These are phyloP conservation scores for Carassius auratus DNA, from an alignment of 2,113 vertebrate genomes.

Conservation along the genomic window DNA sequence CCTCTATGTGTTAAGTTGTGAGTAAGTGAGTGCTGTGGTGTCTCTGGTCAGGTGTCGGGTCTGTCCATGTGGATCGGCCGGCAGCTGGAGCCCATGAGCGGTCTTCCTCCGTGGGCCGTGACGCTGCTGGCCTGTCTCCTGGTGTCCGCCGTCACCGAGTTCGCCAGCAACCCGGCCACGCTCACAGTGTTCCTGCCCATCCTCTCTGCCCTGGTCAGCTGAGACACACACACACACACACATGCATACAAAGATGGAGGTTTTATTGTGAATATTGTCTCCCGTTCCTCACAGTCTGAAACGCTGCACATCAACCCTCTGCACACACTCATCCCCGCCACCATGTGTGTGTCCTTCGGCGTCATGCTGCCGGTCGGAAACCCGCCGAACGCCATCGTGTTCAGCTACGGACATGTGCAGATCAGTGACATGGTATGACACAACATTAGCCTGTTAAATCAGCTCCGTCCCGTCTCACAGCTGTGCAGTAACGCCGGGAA, in stretches of 20 bases:
- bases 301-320: conserved; percentile 93
- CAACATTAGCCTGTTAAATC: conserved; percentile 7
- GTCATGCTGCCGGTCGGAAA: conserved; percentile 99
- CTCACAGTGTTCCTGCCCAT: conserved; percentile 98
- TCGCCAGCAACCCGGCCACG: conserved; percentile 96
- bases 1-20: no score
- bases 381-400: conserved; percentile 97
- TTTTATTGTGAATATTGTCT: not conserved
- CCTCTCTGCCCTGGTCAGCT: conserved; percentile 87
- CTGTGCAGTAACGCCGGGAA: not conserved
- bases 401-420: conserved; percentile 95
- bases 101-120: conserved; percentile 92
- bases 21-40: not conserved
- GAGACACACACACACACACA: not conserved
- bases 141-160: conserved; percentile 94
- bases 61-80: conserved; percentile 94
- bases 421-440: conserved; percentile 94
- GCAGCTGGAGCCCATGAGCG: conserved; percentile 94
- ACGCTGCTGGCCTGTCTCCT: conserved; percentile 92
- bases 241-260: not conserved
- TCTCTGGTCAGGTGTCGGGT: conserved; percentile 79
- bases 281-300: conserved; percentile 83
- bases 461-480: not conserved
- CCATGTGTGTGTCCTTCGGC: conserved; percentile 97
- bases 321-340: conserved; percentile 94